A percentile compares a stretch with the other conserved stretches of the same genome.
Conservation (phyloP, 2,888 invertebrate species). For the Ramazzottius varieornatus region DNA sequence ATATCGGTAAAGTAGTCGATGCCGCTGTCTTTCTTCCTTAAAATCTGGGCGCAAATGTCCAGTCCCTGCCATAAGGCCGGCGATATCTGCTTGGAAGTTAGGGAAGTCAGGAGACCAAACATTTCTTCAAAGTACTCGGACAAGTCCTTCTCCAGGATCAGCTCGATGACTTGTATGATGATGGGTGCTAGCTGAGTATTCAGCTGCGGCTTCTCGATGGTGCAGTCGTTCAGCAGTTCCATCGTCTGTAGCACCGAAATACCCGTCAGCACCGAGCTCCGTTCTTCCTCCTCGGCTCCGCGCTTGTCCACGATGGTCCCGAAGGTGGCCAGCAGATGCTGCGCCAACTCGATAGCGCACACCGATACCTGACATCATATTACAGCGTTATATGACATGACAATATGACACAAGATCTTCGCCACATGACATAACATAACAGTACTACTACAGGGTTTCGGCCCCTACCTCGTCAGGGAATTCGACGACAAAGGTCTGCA, state of each 20-base stretch:
- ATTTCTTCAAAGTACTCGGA: conserved; percentile 90
- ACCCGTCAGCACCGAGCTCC: background rate
- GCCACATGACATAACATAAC: too few species aligned
- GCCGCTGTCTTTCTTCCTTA: conserved; percentile 26
- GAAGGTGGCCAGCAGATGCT: background rate
- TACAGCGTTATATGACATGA: too few species aligned
- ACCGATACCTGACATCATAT: too few species aligned
- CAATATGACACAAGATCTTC: too few species aligned
- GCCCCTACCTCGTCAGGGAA: conserved; percentile 3
- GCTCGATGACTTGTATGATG: conserved; percentile 53
- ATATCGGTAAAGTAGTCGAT: conserved; percentile 53
- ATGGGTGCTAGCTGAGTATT: conserved; percentile 66
- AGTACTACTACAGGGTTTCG: too few species aligned
- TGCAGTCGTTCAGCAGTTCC: conserved; percentile 40
- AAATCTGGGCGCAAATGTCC: conserved; percentile 29
- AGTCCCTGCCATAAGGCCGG: conserved; percentile 87
- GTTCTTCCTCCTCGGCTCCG: background rate
- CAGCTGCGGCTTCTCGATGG: conserved; percentile 32
- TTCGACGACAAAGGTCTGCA: conserved; percentile 22
- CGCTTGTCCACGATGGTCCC: background rate
- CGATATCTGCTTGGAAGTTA: conserved; percentile 63
- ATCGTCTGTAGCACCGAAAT: conserved; percentile 23
- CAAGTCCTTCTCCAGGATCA: conserved; percentile 30
- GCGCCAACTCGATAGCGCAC: background rate
- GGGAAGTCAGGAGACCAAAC: conserved; percentile 61